Base-by-base conservation (phyloP, 2,797 vertebrate genomes). In the Nannoperca obscura region DNA sequence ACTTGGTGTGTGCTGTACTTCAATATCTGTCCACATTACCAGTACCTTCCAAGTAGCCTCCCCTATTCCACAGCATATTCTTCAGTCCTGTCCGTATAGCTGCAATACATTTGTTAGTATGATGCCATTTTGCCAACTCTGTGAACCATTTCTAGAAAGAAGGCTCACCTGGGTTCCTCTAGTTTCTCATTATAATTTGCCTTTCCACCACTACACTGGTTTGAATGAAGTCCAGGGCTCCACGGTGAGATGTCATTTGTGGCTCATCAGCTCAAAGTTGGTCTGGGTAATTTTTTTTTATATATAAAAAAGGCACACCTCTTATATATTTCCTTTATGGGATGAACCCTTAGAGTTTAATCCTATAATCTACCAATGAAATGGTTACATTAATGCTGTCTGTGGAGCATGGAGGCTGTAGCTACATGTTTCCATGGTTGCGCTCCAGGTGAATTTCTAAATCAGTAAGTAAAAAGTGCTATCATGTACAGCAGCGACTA, bases 161-260 rank as follows among this genome's bases (percentile, higher is more conserved):
- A 12, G 52, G 22, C 24, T 54, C 22, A 54, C 22, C 12, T 54
- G 52, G 14, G 52, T 54, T 54, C 24, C 24, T 54, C 24, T 24
- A 54, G 14, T 54, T 30, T 54, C 24, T 27, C 52, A 54, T 30
- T 54, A 54, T 54, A 54, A 54, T 54, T 54, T 54, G 24, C n/a
- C 27, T 54, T 54, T 24, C 22, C 11, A 54, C 24, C 5, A 27
- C 30, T 27, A 54, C 11, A 54, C 24, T 54, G 22, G 24, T 54
- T 22, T 53, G 22, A 53, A 53, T 53, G 3, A 53, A 24, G 50
- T 53, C 47, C 4, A 20, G 5, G 9, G 49, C n/a, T 11, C 49
- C 49, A 52, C n/a, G 22, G 49, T 22, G 20, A 30, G 52, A 54
- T 30, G 52, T 54, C 13, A 54, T 5, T 27, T 53, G 22, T 53